A percentile compares a stretch with the other conserved stretches of the same genome.
Evolutionary conservation across 2,113 vertebrate genomes (phyloP).

Genomic region (Cyanoderma ruficeps): DNA sequence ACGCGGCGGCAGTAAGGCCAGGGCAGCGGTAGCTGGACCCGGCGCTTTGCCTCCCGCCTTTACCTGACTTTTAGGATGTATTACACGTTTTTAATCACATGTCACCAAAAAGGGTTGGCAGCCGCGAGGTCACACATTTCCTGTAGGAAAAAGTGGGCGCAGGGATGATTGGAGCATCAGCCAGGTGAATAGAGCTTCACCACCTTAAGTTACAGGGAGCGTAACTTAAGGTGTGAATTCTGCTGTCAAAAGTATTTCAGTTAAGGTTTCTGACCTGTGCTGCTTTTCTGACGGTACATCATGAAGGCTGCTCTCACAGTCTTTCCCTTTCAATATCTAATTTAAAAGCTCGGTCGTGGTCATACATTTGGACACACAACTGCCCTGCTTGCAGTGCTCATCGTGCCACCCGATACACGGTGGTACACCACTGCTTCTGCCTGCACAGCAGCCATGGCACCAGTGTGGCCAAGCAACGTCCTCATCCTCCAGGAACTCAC

Average conservation of each 20-base stretch:
- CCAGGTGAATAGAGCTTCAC: not conserved
- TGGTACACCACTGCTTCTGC: not conserved
- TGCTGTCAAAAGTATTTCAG: fast-evolving
- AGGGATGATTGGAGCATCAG: not conserved
- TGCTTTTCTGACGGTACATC: not conserved
- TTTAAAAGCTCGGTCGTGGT: not conserved
- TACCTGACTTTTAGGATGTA: too few relatives aligned
- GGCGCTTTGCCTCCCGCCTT: too few relatives aligned
- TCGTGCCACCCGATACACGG: fast-evolving
- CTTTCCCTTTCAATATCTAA: not conserved
- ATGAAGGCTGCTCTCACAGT: not conserved
- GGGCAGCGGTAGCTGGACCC: fast-evolving
- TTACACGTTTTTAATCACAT: not conserved
- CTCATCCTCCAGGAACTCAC: not conserved
- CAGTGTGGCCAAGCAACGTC: not conserved
- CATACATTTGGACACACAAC: fast-evolving
- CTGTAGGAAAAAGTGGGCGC: not conserved
- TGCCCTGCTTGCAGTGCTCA: not conserved
- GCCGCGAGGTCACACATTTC: fast-evolving
- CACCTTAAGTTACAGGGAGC: not conserved
- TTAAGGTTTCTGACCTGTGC: not conserved
- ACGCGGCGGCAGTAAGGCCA: fast-evolving
- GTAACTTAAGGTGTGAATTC: not conserved
- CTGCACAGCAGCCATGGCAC: fast-evolving
- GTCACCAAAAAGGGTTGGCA: not conserved